These are phyloP conservation scores for Halcyon malimbica DNA, from an alignment of 2,113 vertebrate species.

Conservation along the genomic window DNA sequence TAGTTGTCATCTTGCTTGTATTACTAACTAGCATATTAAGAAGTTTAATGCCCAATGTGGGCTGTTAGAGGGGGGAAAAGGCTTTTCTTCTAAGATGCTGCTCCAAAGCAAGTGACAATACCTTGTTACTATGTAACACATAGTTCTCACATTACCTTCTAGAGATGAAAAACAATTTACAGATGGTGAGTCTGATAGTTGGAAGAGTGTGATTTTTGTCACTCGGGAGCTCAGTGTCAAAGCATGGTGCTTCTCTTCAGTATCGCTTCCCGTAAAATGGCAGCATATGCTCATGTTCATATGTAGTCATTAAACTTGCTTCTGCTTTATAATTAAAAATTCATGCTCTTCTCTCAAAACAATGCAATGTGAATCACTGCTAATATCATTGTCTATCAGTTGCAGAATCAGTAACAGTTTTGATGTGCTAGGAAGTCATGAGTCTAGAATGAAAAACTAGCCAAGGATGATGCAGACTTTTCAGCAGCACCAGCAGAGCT, in stretches of 20 bases:
- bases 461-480: neutral
- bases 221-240: neutral
- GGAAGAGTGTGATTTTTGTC: constrained; percentile 31
- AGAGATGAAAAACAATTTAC: constrained; percentile 41
- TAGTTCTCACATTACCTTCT: constrained; percentile 27
- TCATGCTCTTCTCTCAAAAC: neutral
- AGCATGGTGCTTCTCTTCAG: neutral
- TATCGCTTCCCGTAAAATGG: constrained; percentile 16
- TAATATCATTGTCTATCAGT: neutral
- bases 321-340: neutral
- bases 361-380: neutral
- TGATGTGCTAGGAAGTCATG: neutral
- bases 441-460: neutral
- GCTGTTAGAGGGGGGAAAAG: neutral
- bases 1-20: neutral
- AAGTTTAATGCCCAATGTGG: neutral
- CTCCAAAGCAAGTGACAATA: constrained; percentile 8
- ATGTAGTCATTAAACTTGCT: neutral
- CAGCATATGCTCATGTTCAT: constrained; percentile 22
- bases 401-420: neutral
- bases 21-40: neutral
- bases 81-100: neutral
- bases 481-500: neutral
- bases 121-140: constrained; percentile 18
- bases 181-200: constrained; percentile 51